Base-by-base conservation (phyloP, 2,888 invertebrate genomes). In the Scaptomyza reducta region DNA sequence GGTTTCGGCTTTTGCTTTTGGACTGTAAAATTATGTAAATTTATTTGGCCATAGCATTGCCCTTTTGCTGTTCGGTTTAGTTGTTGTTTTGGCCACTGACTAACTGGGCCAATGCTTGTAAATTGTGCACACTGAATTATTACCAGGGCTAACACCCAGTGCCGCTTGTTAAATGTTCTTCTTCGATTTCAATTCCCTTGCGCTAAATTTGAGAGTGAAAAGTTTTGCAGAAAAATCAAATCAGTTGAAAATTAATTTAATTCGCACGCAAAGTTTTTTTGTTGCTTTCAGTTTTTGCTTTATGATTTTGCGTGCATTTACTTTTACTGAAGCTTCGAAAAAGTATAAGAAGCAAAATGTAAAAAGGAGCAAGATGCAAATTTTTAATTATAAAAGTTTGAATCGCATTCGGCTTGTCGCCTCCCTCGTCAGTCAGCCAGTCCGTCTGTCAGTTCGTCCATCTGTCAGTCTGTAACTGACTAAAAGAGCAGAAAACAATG, bases 161-260 rank as follows among this genome's bases (percentile, higher is more conserved):
- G 38, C 50, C 14, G 10, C 40, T 41, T 40, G 49, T 53, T 42
- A 22, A 42, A 33, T 47, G 22, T 22, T 49, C 33, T 2, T 7
- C 33, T 49, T 22, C 49, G 49, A 49, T 49, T 49, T 33, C 18
- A n/a, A 33, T 6, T 18, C 22, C 16, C 38, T 55, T 14, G 35
- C 41, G 42, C 27, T 47, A 55, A 51, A 68, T 56, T 69, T 69
- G 44, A 59, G 45, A 58, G 67, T 66, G 25, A 56, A 77, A 77
- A 72, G 63, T 80, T 77, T 86, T 70, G 64, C 38, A 16, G 51
- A 27, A 71, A 69, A 78, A 79, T 79, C 85, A 87, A 87, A 84
- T 87, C 87, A 84, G 87, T 65, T 87, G 84, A 84, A 87, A 84
- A 84, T 84, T 87, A 84, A 87, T 87, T 87, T 84, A 84, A 84